Percentiles rank a stretch among this genome's conserved stretches.
These are phyloP conservation scores for Loripinus fragilis DNA, from an alignment of 2,888 invertebrate genomes.

Conservation along the genomic window DNA sequence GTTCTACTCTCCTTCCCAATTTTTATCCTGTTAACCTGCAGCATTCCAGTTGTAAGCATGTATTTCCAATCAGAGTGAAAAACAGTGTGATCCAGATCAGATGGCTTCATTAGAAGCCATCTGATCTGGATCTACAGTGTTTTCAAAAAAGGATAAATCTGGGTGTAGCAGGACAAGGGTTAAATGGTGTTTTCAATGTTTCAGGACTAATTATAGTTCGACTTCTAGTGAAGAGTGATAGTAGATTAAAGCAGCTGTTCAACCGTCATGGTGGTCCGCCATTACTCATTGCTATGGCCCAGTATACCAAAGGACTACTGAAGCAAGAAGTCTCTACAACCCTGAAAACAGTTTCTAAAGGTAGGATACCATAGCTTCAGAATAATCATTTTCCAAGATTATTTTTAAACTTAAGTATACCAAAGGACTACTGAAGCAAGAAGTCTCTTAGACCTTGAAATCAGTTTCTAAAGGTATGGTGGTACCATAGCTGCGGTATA, in stretches of 20 bases:
- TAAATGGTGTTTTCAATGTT: conserved; percentile 8
- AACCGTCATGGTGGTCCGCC: conserved; percentile 71
- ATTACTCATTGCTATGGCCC: conserved; percentile 69
- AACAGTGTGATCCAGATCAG: too few species aligned
- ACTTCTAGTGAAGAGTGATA: conserved; percentile 69
- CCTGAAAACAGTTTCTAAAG: conserved; percentile 66
- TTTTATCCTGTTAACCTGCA: too few species aligned
- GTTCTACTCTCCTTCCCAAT: too few species aligned
- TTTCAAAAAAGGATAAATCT: too few species aligned
- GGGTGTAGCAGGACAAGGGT: too few species aligned
- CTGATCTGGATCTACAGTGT: too few species aligned
- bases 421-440: conserved; percentile 63
- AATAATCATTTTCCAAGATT: too few species aligned
- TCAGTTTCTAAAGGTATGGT: conserved; percentile 70
- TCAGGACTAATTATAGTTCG: conserved; percentile 69
- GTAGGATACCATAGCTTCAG: conserved; percentile 33
- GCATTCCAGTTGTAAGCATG: too few species aligned
- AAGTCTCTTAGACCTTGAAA: conserved; percentile 67
- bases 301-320: conserved; percentile 62
- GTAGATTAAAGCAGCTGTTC: conserved; percentile 70
- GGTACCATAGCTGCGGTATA: too few species aligned
- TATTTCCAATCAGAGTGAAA: too few species aligned
- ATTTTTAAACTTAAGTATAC: too few species aligned
- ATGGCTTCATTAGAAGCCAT: too few species aligned
- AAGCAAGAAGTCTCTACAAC: conserved; percentile 68